phyloP scores from a whole-genome alignment of 2,888 invertebrate genomes.

The Cantharis lateralis region DNA sequence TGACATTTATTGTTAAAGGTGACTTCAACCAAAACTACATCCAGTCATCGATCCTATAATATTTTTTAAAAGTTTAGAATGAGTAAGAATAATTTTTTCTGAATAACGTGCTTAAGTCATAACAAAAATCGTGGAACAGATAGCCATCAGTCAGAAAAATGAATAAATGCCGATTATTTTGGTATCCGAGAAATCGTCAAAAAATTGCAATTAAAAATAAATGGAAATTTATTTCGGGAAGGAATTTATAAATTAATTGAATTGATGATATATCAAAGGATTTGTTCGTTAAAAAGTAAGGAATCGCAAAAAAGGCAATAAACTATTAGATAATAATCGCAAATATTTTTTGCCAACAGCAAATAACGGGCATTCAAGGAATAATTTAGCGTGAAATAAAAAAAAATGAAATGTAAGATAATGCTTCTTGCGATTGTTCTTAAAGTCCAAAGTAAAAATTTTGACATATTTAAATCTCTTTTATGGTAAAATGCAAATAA shows the following conservation, averaged over 20 bases:
- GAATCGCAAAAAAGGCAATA: neutral
- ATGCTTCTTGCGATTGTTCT: neutral
- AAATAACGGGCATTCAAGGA: neutral
- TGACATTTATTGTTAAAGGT: neutral
- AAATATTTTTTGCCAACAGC: neutral
- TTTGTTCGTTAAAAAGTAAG: neutral
- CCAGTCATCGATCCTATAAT: neutral
- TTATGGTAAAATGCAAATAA: neutral
- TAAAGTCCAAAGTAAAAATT: neutral
- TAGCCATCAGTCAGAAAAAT: no score
- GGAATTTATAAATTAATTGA: neutral
- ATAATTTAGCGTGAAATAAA: neutral
- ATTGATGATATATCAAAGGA: neutral
- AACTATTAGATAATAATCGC: neutral
- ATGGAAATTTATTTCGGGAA: neutral
- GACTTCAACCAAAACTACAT: neutral
- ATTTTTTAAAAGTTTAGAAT: neutral
- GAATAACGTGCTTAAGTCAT: neutral
- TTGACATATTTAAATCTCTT: neutral
- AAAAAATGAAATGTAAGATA: neutral
- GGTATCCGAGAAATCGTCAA: neutral
- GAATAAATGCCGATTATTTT: no score
- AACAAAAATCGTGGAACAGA: neutral
- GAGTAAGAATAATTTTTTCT: neutral
- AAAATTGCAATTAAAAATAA: neutral